Evolutionary conservation across 30 jellyfish, hydroid and myxozoan genomes (phyloP).

Genomic region (Pelagia noctiluca): DNA sequence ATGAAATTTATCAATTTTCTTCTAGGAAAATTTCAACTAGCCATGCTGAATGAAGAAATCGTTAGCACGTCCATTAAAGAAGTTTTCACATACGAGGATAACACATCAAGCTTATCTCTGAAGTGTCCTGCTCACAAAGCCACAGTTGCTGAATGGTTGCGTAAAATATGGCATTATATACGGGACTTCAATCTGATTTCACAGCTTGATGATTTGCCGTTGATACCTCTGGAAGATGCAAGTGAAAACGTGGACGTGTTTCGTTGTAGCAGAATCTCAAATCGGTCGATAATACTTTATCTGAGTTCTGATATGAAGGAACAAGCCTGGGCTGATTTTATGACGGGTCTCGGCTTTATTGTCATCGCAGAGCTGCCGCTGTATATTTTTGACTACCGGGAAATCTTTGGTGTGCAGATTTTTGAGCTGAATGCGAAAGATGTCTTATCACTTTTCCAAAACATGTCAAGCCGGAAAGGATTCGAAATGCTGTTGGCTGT

Average conservation of each 20-base stretch:
- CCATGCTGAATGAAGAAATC: not conserved
- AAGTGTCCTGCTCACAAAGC: not conserved
- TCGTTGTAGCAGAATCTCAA: not conserved
- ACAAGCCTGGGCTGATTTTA: not conserved
- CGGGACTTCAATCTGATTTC: not conserved
- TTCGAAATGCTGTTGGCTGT: not conserved
- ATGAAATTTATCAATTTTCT: too few species aligned
- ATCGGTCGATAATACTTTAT: not conserved
- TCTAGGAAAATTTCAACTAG: constrained; percentile 27
- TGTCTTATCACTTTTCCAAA: constrained; percentile 2
- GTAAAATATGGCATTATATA: constrained; percentile 32
- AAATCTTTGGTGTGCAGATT: not conserved
- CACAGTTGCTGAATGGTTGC: constrained; percentile 11
- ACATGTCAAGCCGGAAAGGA: constrained; percentile 5
- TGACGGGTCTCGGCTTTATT: constrained; percentile 13
- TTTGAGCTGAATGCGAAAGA: not conserved
- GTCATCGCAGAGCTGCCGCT: constrained; percentile 14
- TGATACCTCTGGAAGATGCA: constrained; percentile 16
- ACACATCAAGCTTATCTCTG: not conserved
- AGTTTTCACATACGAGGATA: not conserved
- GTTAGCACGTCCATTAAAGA: not conserved
- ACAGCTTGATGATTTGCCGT: constrained; percentile 33
- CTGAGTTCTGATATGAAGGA: not conserved
- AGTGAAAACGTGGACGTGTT: not conserved
- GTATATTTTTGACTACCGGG: constrained; percentile 21